Evolutionary conservation across 2,888 invertebrate genomes (phyloP).

Genomic region (Zeuzera pyrina): DNA sequence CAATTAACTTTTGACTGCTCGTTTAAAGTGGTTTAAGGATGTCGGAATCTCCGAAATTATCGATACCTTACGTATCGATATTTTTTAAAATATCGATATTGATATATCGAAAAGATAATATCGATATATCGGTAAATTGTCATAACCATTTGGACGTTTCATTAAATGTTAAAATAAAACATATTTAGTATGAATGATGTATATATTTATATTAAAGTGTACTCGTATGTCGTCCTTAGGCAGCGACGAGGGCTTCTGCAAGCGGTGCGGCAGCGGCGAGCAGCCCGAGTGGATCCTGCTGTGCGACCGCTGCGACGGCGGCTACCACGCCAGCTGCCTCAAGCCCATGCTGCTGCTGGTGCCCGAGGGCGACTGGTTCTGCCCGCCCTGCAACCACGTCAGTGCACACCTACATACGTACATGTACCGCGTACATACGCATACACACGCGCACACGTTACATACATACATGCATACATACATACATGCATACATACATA

Average conservation of each 20-base stretch:
- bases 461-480: neutral
- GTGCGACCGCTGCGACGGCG: conserved; percentile 95
- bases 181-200: no score
- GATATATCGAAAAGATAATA: no score
- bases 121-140: no score
- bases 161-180: no score
- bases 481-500: neutral
- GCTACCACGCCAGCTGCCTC: conserved; percentile 98
- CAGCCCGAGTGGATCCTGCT: conserved; percentile 98
- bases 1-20: no score
- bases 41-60: no score
- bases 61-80: no score
- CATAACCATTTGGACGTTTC: no score
- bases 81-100: no score
- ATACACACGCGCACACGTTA: neutral
- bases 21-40: no score
- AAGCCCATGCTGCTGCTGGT: conserved; percentile 93
- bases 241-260: conserved; percentile 84
- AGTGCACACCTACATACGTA: conserved; percentile 53
- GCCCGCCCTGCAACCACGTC: conserved; percentile 97
- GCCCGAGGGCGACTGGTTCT: conserved; percentile 98
- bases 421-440: neutral
- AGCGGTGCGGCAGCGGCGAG: conserved; percentile 90
- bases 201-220: no score
- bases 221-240: conserved; percentile 18